Conservation (phyloP, 1,140 invertebrate genomes). For the Saccostrea cuccullata region DNA sequence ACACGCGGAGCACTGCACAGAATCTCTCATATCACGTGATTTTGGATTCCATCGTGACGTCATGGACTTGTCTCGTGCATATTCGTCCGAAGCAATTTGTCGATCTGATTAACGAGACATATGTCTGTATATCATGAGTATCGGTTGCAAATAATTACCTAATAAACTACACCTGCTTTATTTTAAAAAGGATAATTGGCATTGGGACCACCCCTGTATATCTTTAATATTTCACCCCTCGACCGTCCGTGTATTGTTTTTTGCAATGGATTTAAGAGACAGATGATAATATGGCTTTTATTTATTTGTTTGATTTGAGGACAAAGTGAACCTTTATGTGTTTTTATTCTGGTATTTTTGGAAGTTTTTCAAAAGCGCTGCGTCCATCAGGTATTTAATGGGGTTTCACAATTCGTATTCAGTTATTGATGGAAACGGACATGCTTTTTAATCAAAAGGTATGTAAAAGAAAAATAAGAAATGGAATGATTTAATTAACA, state of each 20-base stretch:
- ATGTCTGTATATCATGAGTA: neutral
- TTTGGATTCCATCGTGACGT: neutral
- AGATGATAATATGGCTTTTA: neutral
- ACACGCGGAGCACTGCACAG: neutral
- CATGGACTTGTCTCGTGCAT: neutral
- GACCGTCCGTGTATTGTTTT: neutral
- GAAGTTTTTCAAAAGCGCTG: neutral
- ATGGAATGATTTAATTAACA: too few species aligned
- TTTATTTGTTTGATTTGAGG: slow-evolving; percentile 8
- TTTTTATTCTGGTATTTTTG: neutral
- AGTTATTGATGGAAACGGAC: neutral
- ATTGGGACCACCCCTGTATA: neutral
- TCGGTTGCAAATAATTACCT: slow-evolving; percentile 24
- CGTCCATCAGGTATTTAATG: neutral
- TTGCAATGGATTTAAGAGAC: neutral
- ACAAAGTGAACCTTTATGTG: neutral
- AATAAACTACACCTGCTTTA: slow-evolving; percentile 23
- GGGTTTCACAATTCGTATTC: neutral
- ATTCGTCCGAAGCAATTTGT: neutral
- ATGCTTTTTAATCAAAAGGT: neutral
- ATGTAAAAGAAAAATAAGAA: neutral
- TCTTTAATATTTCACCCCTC: slow-evolving; percentile 7
- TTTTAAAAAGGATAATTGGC: neutral
- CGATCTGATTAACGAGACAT: neutral
- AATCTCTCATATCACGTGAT: neutral